phyloP scores from a whole-genome alignment of 2,113 vertebrate species.

The Platanista minor region DNA sequence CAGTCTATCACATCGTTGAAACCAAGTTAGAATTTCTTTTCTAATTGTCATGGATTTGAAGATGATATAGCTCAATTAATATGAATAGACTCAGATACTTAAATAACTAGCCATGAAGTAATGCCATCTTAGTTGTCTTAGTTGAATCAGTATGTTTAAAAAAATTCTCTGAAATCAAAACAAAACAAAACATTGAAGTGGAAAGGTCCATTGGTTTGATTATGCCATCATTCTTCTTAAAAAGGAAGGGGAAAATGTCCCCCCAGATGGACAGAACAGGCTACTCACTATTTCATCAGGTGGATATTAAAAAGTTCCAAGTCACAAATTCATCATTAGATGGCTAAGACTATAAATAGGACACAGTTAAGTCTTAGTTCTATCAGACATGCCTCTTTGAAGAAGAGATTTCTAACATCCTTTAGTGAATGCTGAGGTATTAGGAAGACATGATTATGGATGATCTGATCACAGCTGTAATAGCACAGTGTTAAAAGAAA shows the following conservation, averaged over 20 bases:
- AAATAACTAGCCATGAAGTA: not conserved
- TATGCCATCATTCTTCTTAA: not conserved
- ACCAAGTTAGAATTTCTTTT: not conserved
- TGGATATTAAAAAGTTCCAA: not conserved
- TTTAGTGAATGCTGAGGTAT: slow-evolving; percentile 21
- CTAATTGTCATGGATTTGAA: not conserved
- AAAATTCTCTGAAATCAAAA: not conserved
- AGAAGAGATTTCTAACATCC: not conserved
- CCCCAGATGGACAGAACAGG: not conserved
- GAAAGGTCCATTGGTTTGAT: not conserved
- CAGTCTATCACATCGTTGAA: not conserved
- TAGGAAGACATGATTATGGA: not conserved
- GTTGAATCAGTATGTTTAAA: not conserved
- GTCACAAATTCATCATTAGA: not conserved
- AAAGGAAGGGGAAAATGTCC: not conserved
- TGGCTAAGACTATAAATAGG: not conserved
- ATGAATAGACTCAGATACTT: not conserved
- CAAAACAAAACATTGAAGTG: not conserved
- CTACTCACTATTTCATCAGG: not conserved
- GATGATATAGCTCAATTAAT: not conserved
- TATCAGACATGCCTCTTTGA: not conserved
- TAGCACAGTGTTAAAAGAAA: slow-evolving; percentile 12
- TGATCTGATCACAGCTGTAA: slow-evolving; percentile 2
- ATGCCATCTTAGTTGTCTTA: not conserved
- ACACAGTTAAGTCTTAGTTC: not conserved